Evolutionary conservation across 2,113 vertebrate genomes (phyloP).

Genomic region (Cyprinodon brontotheroides): DNA sequence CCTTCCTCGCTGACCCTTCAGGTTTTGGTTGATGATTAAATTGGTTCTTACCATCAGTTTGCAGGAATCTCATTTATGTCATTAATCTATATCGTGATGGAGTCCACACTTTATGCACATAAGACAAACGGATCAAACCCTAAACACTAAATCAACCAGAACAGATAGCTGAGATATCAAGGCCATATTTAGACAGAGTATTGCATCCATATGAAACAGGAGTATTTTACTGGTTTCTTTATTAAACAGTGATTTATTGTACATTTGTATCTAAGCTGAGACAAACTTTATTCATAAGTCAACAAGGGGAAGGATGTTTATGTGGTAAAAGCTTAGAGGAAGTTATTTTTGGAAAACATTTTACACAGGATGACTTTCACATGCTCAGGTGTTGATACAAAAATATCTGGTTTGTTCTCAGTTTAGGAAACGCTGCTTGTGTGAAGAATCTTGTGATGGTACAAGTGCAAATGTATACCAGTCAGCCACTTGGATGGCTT

Average conservation of each 20-base stretch:
- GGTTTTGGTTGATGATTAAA: too few relatives aligned
- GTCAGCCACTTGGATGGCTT: neutral
- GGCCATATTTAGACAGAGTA: conserved; percentile 10
- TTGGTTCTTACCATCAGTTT: too few relatives aligned
- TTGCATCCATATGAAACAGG: conserved; percentile 17
- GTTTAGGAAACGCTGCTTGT: neutral
- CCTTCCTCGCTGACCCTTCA: too few relatives aligned
- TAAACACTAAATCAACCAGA: conserved; percentile 15
- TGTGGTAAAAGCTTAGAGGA: conserved; percentile 3
- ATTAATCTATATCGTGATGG: conserved; percentile 16
- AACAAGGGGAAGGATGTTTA: conserved; percentile 2
- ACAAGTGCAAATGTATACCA: neutral
- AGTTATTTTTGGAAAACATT: conserved; percentile 15
- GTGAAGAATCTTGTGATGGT: conserved; percentile 1
- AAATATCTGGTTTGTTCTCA: conserved; percentile 1
- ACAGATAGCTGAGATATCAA: conserved; percentile 9
- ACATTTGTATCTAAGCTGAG: conserved; percentile 28
- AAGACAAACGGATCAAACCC: conserved; percentile 18
- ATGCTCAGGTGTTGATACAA: neutral
- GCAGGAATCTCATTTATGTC: conserved; percentile 10
- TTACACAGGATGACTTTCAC: neutral
- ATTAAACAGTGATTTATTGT: conserved; percentile 12
- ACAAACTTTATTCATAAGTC: conserved; percentile 17
- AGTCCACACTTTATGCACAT: neutral
- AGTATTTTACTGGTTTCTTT: conserved; percentile 6